Evolutionary conservation across 2,888 invertebrate genomes (phyloP).

Genomic region (Oegoconia quadripuncta): DNA sequence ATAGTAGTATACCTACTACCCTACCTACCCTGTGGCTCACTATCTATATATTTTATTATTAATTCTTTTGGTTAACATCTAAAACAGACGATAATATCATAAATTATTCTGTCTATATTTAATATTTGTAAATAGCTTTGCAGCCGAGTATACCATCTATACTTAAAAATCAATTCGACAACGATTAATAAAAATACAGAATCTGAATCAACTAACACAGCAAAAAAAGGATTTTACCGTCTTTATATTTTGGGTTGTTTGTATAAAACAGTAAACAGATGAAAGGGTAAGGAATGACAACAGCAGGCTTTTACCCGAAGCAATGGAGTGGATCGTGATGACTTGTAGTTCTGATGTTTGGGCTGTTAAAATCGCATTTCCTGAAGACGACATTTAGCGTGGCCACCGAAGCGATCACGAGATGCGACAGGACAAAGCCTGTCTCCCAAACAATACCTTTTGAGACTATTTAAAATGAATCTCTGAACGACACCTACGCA

Average conservation of each 20-base stretch:
- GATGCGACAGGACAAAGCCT: slow-evolving; percentile 56
- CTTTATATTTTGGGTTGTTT: slow-evolving; percentile 49
- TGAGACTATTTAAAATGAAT: slow-evolving; percentile 68
- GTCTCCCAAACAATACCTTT: slow-evolving; percentile 58
- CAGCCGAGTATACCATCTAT: too few relatives aligned
- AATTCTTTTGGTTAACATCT: too few relatives aligned
- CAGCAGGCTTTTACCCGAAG: slow-evolving; percentile 72
- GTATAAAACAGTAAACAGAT: slow-evolving; percentile 52
- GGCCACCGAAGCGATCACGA: slow-evolving; percentile 61
- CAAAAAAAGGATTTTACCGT: slow-evolving; percentile 27
- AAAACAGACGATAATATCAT: too few relatives aligned
- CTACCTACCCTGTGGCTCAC: too few relatives aligned
- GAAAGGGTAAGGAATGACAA: slow-evolving; percentile 63
- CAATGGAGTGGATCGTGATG: slow-evolving; percentile 66
- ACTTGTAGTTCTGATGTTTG: slow-evolving; percentile 76
- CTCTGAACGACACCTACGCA: slow-evolving; percentile 63
- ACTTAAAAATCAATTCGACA: slow-evolving; percentile 12
- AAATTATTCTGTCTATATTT: too few relatives aligned
- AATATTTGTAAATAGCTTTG: too few relatives aligned
- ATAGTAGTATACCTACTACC: too few relatives aligned
- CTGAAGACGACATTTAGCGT: slow-evolving; percentile 64
- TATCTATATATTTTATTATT: too few relatives aligned
- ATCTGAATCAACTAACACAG: slow-evolving; percentile 9
- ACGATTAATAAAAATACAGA: slow-evolving; percentile 10
- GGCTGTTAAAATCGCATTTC: slow-evolving; percentile 77